These are phyloP conservation scores for Vanacampus margaritifer DNA, from an alignment of 2,113 vertebrate species.

Conservation along the genomic window DNA sequence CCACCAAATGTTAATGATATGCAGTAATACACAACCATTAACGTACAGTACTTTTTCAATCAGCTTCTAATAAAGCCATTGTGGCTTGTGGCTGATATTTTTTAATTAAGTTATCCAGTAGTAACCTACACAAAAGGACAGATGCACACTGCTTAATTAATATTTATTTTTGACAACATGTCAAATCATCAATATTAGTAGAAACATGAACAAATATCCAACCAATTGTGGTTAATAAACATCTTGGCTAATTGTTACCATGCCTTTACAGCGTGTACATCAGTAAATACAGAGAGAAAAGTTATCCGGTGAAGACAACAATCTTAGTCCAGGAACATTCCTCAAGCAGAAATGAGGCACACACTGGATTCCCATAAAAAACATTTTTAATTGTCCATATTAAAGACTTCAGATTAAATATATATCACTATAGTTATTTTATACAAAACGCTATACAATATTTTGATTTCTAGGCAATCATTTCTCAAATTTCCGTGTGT, in stretches of 20 bases:
- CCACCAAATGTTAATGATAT: too few relatives aligned
- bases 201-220: constrained; percentile 4
- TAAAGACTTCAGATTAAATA: not conserved
- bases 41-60: too few relatives aligned
- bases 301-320: not conserved
- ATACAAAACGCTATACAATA: not conserved
- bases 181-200: constrained; percentile 16
- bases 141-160: too few relatives aligned
- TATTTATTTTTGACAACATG: constrained; percentile 4
- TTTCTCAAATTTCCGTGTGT: not conserved
- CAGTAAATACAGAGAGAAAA: not conserved
- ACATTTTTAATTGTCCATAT: not conserved
- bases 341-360: constrained; percentile 54
- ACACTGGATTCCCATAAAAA: constrained; percentile 6
- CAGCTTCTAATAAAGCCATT: too few relatives aligned
- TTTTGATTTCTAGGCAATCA: not conserved
- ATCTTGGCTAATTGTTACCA: not conserved
- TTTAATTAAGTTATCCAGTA: not conserved
- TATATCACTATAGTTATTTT: not conserved
- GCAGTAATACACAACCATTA: too few relatives aligned
- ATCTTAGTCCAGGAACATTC: constrained; percentile 1
- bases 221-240: constrained; percentile 13
- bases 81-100: too few relatives aligned
- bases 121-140: not conserved
- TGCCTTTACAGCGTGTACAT: not conserved